phyloP scores from a whole-genome alignment of 2,888 invertebrate genomes.

The Brachylomia viminalis region DNA sequence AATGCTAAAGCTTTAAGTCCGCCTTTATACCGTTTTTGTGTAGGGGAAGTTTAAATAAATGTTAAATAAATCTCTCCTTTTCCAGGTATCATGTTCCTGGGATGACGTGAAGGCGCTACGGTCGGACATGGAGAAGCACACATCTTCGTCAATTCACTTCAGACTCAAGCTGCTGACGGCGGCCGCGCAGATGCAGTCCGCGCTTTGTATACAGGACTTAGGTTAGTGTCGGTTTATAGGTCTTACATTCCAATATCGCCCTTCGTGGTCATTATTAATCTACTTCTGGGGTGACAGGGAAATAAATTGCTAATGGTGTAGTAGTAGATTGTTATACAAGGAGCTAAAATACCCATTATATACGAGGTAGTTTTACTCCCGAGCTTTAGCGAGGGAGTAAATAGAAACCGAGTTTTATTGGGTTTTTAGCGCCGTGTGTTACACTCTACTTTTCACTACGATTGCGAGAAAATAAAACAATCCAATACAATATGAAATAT shows the following conservation, averaged over 20 bases:
- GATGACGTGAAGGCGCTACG: slow-evolving; percentile 97
- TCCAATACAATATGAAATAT: too few species aligned
- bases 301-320: neutral
- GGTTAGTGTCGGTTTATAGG: slow-evolving; percentile 81
- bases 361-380: too few species aligned
- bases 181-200: slow-evolving; percentile 97
- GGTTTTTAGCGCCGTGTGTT: too few species aligned
- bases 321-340: too few species aligned
- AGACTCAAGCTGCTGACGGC: slow-evolving; percentile 97
- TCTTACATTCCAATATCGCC: neutral
- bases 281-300: neutral
- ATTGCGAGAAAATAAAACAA: too few species aligned
- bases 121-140: slow-evolving; percentile 98
- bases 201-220: slow-evolving; percentile 97
- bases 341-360: too few species aligned
- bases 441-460: too few species aligned
- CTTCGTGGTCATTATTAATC: neutral
- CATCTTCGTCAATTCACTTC: slow-evolving; percentile 97
- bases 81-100: slow-evolving; percentile 98
- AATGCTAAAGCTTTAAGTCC: too few species aligned
- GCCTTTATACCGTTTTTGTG: too few species aligned
- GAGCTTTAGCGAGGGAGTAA: too few species aligned
- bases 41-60: too few species aligned
- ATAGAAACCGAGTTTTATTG: too few species aligned
- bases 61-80: neutral